Base-by-base conservation (phyloP, 2,888 invertebrate species). In the Thyatira batis region DNA sequence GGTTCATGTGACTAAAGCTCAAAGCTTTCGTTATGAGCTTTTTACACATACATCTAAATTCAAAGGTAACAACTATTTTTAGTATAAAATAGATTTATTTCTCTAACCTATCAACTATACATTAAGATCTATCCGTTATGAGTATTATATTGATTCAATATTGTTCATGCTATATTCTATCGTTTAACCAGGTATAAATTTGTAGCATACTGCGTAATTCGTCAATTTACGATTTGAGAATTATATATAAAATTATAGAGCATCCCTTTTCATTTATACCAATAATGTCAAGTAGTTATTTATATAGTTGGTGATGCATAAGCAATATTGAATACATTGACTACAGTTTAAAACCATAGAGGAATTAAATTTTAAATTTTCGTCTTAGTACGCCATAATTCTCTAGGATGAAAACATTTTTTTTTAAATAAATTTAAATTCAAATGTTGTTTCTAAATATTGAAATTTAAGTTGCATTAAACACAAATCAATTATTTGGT, bases 11-110 rank as follows among this genome's bases (percentile, higher is more conserved):
- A 67, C 62, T 58, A 57, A 80, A 81, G 81, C 79, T 78, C 74
- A 61, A 83, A 85, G 82, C 84, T 64, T 48, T 76, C 58, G 66
- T 74, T 71, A 67, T 78, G 77, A 76, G 74, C 74, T 72, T 71
- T n/a, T 60, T 60, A 60, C 57, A 62, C 56, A 51, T 73, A 69
- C 55, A 63, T 61, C 69, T 75, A 72, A 57, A 53, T 63, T 55
- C 58, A 69, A 57, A 63, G 62, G 68, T 79, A 74, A 72, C 69
- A 68, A 71, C 68, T 67, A 74, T 62, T 39, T 39, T 82, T 82
- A 86, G 88, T 91, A 90, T 89, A 91, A 90, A 90, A 91, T 90
- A 91, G 87, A 86, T 86, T 83, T 83, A 80, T 86, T 84, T 85
- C 56, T 80, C 82, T 89, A 88, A 76, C 79, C 82, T 82, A 84